These are phyloP conservation scores for Rhagium mordax DNA, from an alignment of 2,888 invertebrate species.

Conservation along the genomic window DNA sequence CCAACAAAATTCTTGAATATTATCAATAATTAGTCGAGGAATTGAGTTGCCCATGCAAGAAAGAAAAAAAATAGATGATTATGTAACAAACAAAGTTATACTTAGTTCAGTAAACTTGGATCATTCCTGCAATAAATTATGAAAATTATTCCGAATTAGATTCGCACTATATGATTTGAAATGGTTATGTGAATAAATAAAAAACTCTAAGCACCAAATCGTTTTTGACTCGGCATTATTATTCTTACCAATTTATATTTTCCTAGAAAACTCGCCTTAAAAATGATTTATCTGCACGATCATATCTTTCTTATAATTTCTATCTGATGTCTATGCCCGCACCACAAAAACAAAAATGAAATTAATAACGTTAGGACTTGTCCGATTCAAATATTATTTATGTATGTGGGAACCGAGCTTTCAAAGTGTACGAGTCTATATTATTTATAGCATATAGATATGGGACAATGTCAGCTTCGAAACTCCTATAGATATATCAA, in stretches of 20 bases:
- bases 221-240: not conserved
- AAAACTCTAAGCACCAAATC: too few relatives aligned
- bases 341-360: slow-evolving; percentile 3
- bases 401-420: slow-evolving; percentile 41
- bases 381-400: slow-evolving; percentile 49
- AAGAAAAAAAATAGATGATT: too few relatives aligned
- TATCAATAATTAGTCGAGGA: too few relatives aligned
- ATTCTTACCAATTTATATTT: not conserved
- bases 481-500: slow-evolving; percentile 51
- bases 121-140: too few relatives aligned
- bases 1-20: too few relatives aligned
- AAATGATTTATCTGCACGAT: slow-evolving; percentile 7
- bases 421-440: slow-evolving; percentile 27
- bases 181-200: too few relatives aligned
- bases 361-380: slow-evolving; percentile 12
- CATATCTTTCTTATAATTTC: not conserved
- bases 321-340: not conserved
- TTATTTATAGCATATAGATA: slow-evolving; percentile 43
- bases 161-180: too few relatives aligned
- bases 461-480: slow-evolving; percentile 48
- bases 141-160: too few relatives aligned
- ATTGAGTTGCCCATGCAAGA: too few relatives aligned
- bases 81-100: too few relatives aligned
- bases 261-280: not conserved
- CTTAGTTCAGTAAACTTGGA: too few relatives aligned